Base-by-base conservation (phyloP, 2,888 invertebrate species). In the Merodon equestris region DNA sequence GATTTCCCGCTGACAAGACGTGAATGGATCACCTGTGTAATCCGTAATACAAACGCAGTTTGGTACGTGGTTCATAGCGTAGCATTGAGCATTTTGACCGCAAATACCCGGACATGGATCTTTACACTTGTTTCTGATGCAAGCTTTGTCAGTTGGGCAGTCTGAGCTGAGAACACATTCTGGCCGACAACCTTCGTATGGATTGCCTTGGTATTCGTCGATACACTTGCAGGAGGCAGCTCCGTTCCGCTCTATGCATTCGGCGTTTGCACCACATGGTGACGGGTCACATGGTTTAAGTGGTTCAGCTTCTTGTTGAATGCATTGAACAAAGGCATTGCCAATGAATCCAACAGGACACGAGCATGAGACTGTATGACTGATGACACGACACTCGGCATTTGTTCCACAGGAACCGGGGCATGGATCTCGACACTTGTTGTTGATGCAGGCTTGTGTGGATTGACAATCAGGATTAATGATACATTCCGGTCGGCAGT, bases 91-190 rank as follows among this genome's bases (percentile, higher is more conserved):
- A 86, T 94, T 93, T 61, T 91, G 91, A 5, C 96, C 96, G 86
- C 96, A 97, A 71, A 94, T 92, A 74, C 96, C 95, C 12, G 95
- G 94, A 84, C 96, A 97, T 45, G 96, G 96, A 89, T 96, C 94
- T 57, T 91, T 90, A 86, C 97, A 97, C 87, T 95, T 96, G 86
- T 94, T 95, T 84, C 94, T 91, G 47, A 94, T 91, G 84, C 97
- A 97, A 47, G 96, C 93, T 87, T 93, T 94, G 85, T 95, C 94
- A 1, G 94, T 93, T 36, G 94, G 91, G 87, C 96, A 97, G 85
- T 96, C 96, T 0, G 95, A 93, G 86, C 94, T 96, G 1, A 95
- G 90, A 38, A 96, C 93, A 87, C 96, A 96, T 90, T 96, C 96
- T 1, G 96, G 96, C 82, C 95, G 91, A 85, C 96, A 96, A 47